Evolutionary conservation across 2,113 vertebrate genomes (phyloP).

Genomic region (Stigmatopora nigra): DNA sequence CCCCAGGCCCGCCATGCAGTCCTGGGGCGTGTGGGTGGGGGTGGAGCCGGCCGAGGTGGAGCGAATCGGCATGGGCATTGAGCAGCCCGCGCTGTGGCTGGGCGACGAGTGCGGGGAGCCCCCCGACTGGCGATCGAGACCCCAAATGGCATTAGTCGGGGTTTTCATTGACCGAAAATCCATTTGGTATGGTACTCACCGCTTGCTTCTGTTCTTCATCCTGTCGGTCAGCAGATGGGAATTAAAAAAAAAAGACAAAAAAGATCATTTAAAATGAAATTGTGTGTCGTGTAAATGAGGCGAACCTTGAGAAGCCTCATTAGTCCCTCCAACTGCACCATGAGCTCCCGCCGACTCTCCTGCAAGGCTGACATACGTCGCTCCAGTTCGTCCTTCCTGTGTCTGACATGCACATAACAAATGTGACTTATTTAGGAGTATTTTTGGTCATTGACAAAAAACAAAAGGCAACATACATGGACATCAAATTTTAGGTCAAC

Average conservation of each 20-base stretch:
- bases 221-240: conserved; percentile 62
- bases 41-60: conserved; percentile 86
- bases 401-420: conserved; percentile 62
- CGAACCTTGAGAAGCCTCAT: conserved; percentile 94
- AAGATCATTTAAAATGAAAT: no score
- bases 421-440: no score
- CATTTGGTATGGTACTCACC: conserved; percentile 73
- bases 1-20: conserved; percentile 76
- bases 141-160: not conserved
- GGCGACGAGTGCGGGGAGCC: conserved; percentile 85
- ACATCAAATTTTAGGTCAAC: no score
- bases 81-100: conserved; percentile 76
- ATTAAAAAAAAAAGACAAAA: no score
- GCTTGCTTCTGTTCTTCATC: conserved; percentile 96
- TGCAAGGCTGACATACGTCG: conserved; percentile 92
- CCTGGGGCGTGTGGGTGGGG: conserved; percentile 82
- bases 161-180: not conserved
- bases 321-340: conserved; percentile 93
- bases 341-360: conserved; percentile 89
- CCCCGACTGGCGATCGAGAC: conserved; percentile 77
- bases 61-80: conserved; percentile 85
- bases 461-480: no score
- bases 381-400: conserved; percentile 92
- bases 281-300: no score
- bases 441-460: no score